A percentile compares a stretch with the other conserved stretches of the same genome.
phyloP scores from a whole-genome alignment of 2,797 vertebrate genomes.

The Sciurus vulgaris region DNA sequence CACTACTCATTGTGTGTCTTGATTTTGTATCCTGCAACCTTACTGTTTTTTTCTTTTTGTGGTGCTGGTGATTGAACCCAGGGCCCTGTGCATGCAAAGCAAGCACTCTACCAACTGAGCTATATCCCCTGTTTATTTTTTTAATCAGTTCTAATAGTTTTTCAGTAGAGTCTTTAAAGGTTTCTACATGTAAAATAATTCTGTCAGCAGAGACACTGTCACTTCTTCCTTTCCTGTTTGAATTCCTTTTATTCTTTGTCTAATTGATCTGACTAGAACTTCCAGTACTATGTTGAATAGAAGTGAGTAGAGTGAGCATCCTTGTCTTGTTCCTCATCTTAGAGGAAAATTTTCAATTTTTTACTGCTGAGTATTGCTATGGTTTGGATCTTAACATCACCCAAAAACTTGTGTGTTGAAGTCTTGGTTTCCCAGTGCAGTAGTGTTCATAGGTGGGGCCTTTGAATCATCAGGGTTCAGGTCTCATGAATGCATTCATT shows the following conservation, averaged over 20 bases:
- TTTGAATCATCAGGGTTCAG: background rate
- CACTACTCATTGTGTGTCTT: background rate
- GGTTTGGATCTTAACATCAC: background rate
- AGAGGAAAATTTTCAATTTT: background rate
- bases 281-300: background rate
- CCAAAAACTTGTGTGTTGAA: background rate
- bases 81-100: too few relatives aligned
- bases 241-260: background rate
- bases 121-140: background rate
- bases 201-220: background rate
- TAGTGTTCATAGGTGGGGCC: background rate
- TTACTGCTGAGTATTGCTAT: background rate
- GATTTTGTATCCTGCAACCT: background rate
- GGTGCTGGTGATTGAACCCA: too few relatives aligned
- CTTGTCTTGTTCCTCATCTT: background rate
- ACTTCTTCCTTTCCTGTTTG: background rate
- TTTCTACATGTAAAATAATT: background rate
- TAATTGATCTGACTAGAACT: background rate
- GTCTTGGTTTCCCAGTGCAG: too few relatives aligned
- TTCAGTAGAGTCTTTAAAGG: background rate
- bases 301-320: background rate
- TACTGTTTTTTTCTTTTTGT: too few relatives aligned
- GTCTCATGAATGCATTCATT: background rate
- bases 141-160: background rate
- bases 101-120: too few relatives aligned